These are phyloP conservation scores for Platorchestia sp. DNA, from an alignment of 1,140 invertebrate genomes.

Conservation along the genomic window DNA sequence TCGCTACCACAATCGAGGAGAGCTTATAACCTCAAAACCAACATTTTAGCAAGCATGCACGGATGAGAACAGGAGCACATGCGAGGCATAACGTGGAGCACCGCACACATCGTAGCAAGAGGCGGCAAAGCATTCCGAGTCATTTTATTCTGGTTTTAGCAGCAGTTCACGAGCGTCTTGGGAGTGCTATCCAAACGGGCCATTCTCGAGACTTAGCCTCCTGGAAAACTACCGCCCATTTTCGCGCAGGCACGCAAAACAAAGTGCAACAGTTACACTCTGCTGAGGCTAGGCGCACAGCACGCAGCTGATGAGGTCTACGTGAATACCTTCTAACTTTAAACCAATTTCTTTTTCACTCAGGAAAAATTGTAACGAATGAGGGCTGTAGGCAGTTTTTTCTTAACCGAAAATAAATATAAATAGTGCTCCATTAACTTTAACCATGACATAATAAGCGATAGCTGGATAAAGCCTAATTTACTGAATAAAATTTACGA, in stretches of 20 bases:
- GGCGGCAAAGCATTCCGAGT: not conserved
- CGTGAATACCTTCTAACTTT: not conserved
- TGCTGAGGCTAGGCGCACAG: not conserved
- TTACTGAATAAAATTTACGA: not conserved
- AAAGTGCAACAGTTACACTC: constrained; percentile 13
- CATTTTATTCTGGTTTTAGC: constrained; percentile 22
- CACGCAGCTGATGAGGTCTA: not conserved
- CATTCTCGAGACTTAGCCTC: constrained; percentile 9
- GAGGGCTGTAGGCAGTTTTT: not conserved
- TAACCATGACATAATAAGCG: not conserved
- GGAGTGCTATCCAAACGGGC: constrained; percentile 32
- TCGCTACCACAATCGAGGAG: not conserved
- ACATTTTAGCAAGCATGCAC: not conserved
- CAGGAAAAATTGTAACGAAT: not conserved
- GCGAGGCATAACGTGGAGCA: not conserved
- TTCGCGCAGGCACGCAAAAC: not conserved
- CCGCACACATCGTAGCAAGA: not conserved
- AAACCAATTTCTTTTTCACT: not conserved
- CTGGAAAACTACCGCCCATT: constrained; percentile 23
- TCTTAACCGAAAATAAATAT: not conserved
- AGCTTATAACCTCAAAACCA: not conserved
- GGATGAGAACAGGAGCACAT: constrained; percentile 6
- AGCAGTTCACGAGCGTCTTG: constrained; percentile 41
- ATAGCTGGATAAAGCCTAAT: not conserved
- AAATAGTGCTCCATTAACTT: not conserved